These are phyloP conservation scores for Actinopyga echinites DNA, from an alignment of 53 echinoderm and acorn worm species.

Conservation along the genomic window DNA sequence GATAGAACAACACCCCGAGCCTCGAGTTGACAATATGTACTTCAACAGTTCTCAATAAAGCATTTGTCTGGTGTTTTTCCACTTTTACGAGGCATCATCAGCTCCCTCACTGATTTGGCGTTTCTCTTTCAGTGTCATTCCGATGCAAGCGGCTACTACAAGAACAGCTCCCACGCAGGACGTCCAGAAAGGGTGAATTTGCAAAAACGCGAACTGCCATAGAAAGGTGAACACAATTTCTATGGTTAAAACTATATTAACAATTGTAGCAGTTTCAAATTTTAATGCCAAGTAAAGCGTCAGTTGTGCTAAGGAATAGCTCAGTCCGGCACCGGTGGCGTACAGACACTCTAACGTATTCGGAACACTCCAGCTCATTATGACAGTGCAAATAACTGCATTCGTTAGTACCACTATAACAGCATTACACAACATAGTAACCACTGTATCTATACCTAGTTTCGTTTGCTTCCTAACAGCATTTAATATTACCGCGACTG, in stretches of 20 bases:
- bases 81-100: too few relatives aligned
- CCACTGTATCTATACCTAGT: not conserved
- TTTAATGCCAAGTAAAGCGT: not conserved
- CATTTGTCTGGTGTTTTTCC: too few relatives aligned
- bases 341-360: not conserved
- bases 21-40: too few relatives aligned
- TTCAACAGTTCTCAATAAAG: too few relatives aligned
- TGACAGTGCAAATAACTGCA: not conserved
- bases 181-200: not conserved
- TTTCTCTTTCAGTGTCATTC: not conserved
- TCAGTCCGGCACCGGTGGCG: not conserved
- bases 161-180: slow-evolving; percentile 13
- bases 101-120: too few relatives aligned
- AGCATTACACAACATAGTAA: not conserved
- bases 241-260: not conserved
- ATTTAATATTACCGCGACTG: not conserved
- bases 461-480: slow-evolving; percentile 1
- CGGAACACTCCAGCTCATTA: not conserved
- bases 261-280: slow-evolving; percentile 14
- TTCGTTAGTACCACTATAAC: not conserved
- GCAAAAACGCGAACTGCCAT: slow-evolving; percentile 13
- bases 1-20: too few relatives aligned
- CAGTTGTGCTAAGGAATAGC: not conserved
- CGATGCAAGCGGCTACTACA: not conserved
- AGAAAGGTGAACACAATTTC: slow-evolving; percentile 11